A percentile compares a stretch with the other conserved stretches of the same genome.
Evolutionary conservation across 2,797 vertebrate genomes (phyloP).

Genomic region (Choloepus didactylus): DNA sequence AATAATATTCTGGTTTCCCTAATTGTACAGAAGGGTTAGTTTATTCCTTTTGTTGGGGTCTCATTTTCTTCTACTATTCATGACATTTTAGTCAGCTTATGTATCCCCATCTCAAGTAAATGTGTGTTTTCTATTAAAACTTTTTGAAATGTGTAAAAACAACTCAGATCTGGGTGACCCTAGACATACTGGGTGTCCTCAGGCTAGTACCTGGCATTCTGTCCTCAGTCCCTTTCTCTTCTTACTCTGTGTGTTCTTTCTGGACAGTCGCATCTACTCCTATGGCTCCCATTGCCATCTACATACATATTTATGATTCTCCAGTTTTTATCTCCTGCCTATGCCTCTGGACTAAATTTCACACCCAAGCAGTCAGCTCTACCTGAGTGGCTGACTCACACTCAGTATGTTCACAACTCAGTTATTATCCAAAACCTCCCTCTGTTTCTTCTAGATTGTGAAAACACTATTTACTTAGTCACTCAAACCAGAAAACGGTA

Average conservation of each 20-base stretch:
- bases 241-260: background rate
- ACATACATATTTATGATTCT: background rate
- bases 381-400: background rate
- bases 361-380: background rate
- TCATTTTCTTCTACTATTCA: constrained; percentile 7
- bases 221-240: background rate
- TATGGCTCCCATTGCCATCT: background rate
- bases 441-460: background rate
- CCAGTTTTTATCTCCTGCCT: background rate
- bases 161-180: background rate
- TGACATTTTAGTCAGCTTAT: background rate
- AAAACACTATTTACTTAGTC: background rate
- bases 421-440: background rate
- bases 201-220: background rate
- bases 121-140: background rate
- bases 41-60: background rate
- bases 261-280: background rate
- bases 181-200: background rate
- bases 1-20: background rate
- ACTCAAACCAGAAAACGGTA: background rate
- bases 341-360: background rate
- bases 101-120: background rate
- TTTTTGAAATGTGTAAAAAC: background rate
- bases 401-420: background rate
- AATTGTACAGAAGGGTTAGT: background rate